These are phyloP conservation scores for Antheraea assamensis DNA, from an alignment of 2,888 invertebrate genomes.

Conservation along the genomic window DNA sequence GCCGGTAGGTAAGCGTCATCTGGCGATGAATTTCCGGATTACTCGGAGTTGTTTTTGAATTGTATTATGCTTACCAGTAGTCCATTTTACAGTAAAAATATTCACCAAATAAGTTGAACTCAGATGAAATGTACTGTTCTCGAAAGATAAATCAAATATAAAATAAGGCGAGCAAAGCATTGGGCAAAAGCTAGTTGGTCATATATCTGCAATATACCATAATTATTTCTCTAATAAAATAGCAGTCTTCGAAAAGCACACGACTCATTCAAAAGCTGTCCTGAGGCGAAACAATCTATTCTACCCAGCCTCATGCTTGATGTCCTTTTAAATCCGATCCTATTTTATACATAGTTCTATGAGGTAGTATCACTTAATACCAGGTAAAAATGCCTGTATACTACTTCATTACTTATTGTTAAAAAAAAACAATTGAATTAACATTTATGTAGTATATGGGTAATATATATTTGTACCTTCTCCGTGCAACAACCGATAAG, in stretches of 20 bases:
- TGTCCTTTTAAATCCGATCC: background rate
- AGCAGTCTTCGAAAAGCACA: background rate
- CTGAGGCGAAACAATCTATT: background rate
- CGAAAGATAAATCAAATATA: too few relatives aligned
- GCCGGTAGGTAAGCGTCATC: background rate
- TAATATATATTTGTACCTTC: slow-evolving; percentile 63
- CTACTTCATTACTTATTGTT: too few relatives aligned
- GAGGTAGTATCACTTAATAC: too few relatives aligned
- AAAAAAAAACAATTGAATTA: background rate
- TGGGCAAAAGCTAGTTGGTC: too few relatives aligned
- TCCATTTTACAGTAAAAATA: background rate
- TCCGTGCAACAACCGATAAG: slow-evolving; percentile 95
- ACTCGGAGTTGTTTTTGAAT: background rate
- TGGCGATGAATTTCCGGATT: background rate
- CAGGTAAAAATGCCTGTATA: too few relatives aligned
- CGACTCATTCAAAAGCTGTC: too few relatives aligned
- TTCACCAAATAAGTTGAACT: too few relatives aligned
- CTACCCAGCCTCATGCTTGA: background rate
- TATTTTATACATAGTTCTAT: too few relatives aligned
- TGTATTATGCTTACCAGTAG: background rate
- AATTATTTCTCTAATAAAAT: too few relatives aligned
- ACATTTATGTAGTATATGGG: background rate
- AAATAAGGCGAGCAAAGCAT: too few relatives aligned
- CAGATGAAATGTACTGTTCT: too few relatives aligned
- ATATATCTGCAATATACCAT: too few relatives aligned